These are phyloP conservation scores for Taurulus bubalis DNA, from an alignment of 2,113 vertebrate species.

Conservation along the genomic window DNA sequence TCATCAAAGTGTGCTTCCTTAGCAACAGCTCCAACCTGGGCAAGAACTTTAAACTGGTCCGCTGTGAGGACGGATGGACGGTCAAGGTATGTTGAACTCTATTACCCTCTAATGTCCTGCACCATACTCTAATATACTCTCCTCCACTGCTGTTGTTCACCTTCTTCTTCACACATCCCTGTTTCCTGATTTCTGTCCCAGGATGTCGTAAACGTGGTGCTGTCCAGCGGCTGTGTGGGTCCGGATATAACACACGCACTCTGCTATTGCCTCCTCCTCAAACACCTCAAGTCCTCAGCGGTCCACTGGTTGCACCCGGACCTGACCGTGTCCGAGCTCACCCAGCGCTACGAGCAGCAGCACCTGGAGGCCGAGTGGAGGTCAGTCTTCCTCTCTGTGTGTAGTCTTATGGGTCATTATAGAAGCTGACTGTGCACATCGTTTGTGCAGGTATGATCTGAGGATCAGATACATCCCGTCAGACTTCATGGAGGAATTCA, in stretches of 20 bases:
- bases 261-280: constrained; percentile 92
- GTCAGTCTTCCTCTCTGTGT: constrained; percentile 63
- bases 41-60: constrained; percentile 97
- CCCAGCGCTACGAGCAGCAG: constrained; percentile 90
- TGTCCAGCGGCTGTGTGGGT: constrained; percentile 92
- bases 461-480: constrained; percentile 91
- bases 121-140: background rate
- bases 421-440: background rate
- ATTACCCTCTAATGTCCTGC: background rate
- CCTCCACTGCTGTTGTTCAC: background rate
- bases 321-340: constrained; percentile 88
- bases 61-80: constrained; percentile 89
- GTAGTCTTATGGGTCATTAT: too few relatives aligned
- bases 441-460: constrained; percentile 89
- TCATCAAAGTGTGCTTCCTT: constrained; percentile 96
- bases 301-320: constrained; percentile 93
- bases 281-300: constrained; percentile 93
- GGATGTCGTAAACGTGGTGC: constrained; percentile 88
- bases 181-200: constrained; percentile 44
- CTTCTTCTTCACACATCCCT: too few relatives aligned
- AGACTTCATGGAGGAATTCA: constrained; percentile 88
- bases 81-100: constrained; percentile 83
- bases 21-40: constrained; percentile 93
- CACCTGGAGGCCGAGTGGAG: constrained; percentile 97
- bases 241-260: constrained; percentile 85